phyloP scores from a whole-genome alignment of 1,140 invertebrate species.

The Steinernema khuongi region DNA sequence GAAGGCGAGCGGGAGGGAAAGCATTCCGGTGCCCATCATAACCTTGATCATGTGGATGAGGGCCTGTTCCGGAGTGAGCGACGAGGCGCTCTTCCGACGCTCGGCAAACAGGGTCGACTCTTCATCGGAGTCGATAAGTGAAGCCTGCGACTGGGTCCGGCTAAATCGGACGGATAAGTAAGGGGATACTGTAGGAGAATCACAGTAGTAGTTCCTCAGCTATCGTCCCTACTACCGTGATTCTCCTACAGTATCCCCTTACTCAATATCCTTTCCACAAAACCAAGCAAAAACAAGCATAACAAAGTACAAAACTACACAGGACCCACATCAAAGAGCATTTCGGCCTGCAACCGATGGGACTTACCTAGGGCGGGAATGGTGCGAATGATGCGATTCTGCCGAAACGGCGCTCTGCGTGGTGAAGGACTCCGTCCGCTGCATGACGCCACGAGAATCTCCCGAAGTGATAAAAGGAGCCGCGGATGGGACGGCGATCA shows the following conservation, averaged over 20 bases:
- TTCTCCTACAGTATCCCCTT: too few relatives aligned
- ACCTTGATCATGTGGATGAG: slow-evolving; percentile 55
- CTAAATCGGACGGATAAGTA: neutral
- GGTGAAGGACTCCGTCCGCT: neutral
- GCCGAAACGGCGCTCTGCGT: neutral
- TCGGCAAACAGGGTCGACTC: slow-evolving; percentile 28
- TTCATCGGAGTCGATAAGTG: neutral
- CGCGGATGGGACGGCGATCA: neutral
- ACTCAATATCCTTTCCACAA: too few relatives aligned
- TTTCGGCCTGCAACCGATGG: too few relatives aligned
- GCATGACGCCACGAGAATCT: neutral
- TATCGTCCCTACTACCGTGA: too few relatives aligned
- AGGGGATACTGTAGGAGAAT: too few relatives aligned
- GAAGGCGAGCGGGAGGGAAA: slow-evolving; percentile 53
- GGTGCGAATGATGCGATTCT: neutral
- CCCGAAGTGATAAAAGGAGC: neutral
- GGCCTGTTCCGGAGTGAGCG: slow-evolving; percentile 32
- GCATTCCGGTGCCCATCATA: slow-evolving; percentile 57
- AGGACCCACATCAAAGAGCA: too few relatives aligned
- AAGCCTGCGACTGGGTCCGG: neutral
- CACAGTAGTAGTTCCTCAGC: too few relatives aligned
- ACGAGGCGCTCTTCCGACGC: slow-evolving; percentile 6
- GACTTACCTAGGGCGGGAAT: neutral
- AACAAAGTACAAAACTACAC: too few relatives aligned
- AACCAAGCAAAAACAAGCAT: too few relatives aligned